These are phyloP conservation scores for Thaleichthys pacificus DNA, from an alignment of 2,797 vertebrate species.

Conservation along the genomic window DNA sequence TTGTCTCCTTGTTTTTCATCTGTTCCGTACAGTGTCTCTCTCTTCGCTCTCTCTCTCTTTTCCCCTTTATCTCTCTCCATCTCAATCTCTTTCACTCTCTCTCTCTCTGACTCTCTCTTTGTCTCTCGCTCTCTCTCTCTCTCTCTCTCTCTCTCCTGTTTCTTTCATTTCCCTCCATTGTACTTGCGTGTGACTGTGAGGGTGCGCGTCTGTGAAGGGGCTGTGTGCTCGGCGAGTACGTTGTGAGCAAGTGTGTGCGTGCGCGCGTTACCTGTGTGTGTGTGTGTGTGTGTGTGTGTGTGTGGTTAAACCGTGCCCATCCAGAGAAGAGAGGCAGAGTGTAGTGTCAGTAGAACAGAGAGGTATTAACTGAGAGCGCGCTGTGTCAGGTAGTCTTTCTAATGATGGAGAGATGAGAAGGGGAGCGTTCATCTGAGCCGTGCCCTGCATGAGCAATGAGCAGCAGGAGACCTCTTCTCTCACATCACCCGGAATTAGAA, in stretches of 20 bases:
- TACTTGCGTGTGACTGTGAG: slow-evolving; percentile 6
- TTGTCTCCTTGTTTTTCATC: no score
- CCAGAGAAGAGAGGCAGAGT: slow-evolving; percentile 6
- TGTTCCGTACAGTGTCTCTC: neutral
- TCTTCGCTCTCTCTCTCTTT: slow-evolving; percentile 27
- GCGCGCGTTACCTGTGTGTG: slow-evolving; percentile 4
- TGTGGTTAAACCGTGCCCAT: neutral
- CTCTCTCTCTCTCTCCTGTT: no score
- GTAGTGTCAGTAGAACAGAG: slow-evolving; percentile 45
- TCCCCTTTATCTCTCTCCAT: neutral
- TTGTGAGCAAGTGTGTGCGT: neutral
- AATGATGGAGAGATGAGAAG: slow-evolving; percentile 63
- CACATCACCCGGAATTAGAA: slow-evolving; percentile 63
- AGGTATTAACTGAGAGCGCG: slow-evolving; percentile 45
- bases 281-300: neutral
- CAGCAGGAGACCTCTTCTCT: slow-evolving; percentile 62
- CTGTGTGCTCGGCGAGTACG: no score
- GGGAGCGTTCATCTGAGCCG: slow-evolving; percentile 20
- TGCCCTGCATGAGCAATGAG: slow-evolving; percentile 64
- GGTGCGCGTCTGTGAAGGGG: neutral
- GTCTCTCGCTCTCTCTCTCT: no score
- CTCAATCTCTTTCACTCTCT: no score
- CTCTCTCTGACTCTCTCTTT: no score
- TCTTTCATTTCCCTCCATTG: neutral
- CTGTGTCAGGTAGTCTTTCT: slow-evolving; percentile 56